Evolutionary conservation across 2,113 vertebrate species (phyloP), one percentile per base, ranked within the genome.

Genomic region (Tympanuchus pallidicinctus): DNA sequence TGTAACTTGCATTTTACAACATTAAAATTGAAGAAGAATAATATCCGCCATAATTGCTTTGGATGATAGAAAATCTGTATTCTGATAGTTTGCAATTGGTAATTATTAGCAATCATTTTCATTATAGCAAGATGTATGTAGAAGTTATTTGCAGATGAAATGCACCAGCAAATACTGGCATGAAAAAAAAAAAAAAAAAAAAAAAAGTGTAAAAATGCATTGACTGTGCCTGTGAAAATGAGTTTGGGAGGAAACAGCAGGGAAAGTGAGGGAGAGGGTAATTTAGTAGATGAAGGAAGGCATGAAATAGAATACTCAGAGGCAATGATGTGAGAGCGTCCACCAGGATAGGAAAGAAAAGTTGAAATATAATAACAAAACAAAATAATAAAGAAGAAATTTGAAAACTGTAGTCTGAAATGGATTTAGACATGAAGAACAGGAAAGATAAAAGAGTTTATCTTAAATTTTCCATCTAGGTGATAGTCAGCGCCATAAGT

Each of bases 41-140:
- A 63, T 65, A 61, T 17, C 16, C 9, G 74, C 59, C 69, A 40
- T 52, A 10, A 5, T 25, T 92, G 20, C 43, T 88, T 86, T 24
- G 54, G 30, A 40, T 74, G 38, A 38, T 28, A 74, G 25, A 18
- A 81, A 83, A 74, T 94, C 36, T 83, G 27, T 67, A 64, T 81
- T 92, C 61, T 36, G n/a, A 77, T 71, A 75, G 16, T n/a, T 78
- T 28, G 47, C 30, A 56, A 47, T 45, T 42, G 9, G 38, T 69
- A 93, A 92, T 88, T 48, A 89, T 17, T 22, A 42, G 60, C 32
- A 87, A 92, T 82, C 90, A 86, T 50, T 81, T 89, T 86, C 65
- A 78, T 90, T 92, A 75, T 34, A 86, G 50, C 6, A 82, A 73
- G 42, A 54, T 83, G 66, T 6, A 9, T 24, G 34, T 80, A 56